Evolutionary conservation across 2,113 vertebrate species (phyloP).

Genomic region (Gobius niger): DNA sequence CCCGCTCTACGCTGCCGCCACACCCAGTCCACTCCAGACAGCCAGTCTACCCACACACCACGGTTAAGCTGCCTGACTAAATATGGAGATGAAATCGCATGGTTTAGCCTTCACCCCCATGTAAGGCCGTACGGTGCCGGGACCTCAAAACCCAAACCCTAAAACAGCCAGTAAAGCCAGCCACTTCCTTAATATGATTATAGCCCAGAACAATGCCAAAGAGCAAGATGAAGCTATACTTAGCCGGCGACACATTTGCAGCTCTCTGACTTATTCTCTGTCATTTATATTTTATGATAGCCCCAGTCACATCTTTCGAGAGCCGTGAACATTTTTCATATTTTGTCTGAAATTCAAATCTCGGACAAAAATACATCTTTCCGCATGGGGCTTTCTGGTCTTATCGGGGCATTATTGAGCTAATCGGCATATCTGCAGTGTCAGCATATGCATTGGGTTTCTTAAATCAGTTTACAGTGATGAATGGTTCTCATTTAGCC

Average conservation of each 20-base stretch:
- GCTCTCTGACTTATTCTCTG: conserved; percentile 11
- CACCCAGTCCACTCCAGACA: conserved; percentile 73
- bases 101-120: conserved; percentile 67
- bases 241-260: conserved; percentile 35
- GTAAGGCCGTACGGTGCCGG: conserved; percentile 52
- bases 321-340: background rate
- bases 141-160: conserved; percentile 69
- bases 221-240: conserved; percentile 38
- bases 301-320: conserved; percentile 12
- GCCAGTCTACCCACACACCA: conserved; percentile 69
- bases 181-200: conserved; percentile 66
- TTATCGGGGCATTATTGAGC: conserved; percentile 48
- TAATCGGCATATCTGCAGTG: conserved; percentile 53
- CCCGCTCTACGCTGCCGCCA: conserved; percentile 49
- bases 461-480: conserved; percentile 69
- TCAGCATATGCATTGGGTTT: conserved; percentile 66
- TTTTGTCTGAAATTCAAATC: conserved; percentile 23
- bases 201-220: conserved; percentile 61
- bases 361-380: conserved; percentile 23
- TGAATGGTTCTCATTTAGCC: conserved; percentile 69
- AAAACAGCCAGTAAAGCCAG: conserved; percentile 69
- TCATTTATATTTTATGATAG: conserved; percentile 22
- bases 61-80: conserved; percentile 74
- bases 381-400: background rate
- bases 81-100: conserved; percentile 76